Percentiles rank a stretch among this genome's conserved stretches.
phyloP scores from a whole-genome alignment of 2,888 invertebrate species.

The Orchesella flavescens region DNA sequence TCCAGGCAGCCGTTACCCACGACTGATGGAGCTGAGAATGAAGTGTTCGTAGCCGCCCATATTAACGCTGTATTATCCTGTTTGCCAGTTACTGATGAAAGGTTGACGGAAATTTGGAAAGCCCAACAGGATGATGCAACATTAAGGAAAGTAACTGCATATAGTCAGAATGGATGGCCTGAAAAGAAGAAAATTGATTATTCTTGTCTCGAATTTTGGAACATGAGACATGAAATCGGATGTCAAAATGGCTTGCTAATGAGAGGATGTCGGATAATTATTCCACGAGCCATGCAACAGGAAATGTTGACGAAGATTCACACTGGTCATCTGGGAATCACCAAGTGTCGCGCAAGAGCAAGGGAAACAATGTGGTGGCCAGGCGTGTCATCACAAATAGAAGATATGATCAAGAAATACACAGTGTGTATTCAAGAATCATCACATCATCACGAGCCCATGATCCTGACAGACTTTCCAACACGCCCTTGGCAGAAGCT shows the following conservation, averaged over 20 bases:
- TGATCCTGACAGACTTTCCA: constrained; percentile 63
- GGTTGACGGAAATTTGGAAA: constrained; percentile 27
- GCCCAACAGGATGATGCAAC: constrained; percentile 40
- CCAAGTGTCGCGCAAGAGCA: constrained; percentile 50
- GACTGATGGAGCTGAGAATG: background rate
- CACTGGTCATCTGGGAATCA: constrained; percentile 53
- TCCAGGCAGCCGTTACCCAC: constrained; percentile 52
- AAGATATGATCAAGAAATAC: constrained; percentile 16
- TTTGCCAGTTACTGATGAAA: constrained; percentile 25
- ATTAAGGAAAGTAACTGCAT: constrained; percentile 24
- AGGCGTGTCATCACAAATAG: constrained; percentile 38
- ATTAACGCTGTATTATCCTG: background rate
- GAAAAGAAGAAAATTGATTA: constrained; percentile 13
- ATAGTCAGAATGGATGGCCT: constrained; percentile 45
- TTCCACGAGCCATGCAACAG: constrained; percentile 24
- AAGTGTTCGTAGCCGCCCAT: constrained; percentile 36
- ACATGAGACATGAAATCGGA: constrained; percentile 45
- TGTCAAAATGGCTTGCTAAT: constrained; percentile 59
- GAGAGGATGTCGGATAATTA: constrained; percentile 46
- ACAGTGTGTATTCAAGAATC: constrained; percentile 30
- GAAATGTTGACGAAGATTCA: constrained; percentile 47
- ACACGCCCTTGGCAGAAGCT: constrained; percentile 64
- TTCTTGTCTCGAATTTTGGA: background rate
- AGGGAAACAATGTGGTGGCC: constrained; percentile 63
- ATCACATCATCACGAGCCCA: constrained; percentile 29